Evolutionary conservation across 2,888 invertebrate species (phyloP).

Genomic region (Peribatodes rhomboidaria): DNA sequence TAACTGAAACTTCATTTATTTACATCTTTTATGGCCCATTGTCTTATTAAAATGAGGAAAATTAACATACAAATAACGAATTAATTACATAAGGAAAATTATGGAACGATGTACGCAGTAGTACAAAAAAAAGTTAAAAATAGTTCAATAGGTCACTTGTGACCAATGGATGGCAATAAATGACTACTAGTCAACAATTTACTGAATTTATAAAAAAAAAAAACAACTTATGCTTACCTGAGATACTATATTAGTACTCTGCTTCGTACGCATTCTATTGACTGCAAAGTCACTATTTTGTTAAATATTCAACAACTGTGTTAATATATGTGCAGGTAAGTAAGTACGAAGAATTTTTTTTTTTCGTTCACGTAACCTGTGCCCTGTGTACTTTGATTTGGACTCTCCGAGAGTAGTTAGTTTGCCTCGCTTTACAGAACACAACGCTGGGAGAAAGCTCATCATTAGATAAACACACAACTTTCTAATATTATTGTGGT

Average conservation of each 20-base stretch:
- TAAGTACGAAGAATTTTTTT: neutral
- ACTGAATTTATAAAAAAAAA: neutral
- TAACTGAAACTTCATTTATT: neutral
- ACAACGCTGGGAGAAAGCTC: constrained; percentile 19
- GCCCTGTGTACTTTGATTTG: constrained; percentile 6
- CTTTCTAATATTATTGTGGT: constrained; percentile 19
- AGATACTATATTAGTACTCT: neutral
- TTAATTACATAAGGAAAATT: neutral
- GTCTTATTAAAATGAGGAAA: constrained; percentile 4
- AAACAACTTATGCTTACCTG: constrained; percentile 12
- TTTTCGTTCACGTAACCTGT: neutral
- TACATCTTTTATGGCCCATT: neutral
- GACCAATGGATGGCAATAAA: neutral
- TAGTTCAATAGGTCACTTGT: neutral
- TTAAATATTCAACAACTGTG: constrained; percentile 3
- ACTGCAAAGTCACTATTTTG: constrained; percentile 12
- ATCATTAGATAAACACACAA: constrained; percentile 10
- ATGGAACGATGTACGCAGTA: neutral
- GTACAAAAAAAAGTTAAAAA: neutral
- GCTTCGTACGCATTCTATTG: constrained; percentile 9
- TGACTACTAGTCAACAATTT: too few relatives aligned
- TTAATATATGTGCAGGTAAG: neutral
- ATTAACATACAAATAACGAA: neutral
- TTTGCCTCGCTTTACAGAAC: constrained; percentile 5
- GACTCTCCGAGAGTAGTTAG: neutral